Percentiles rank a stretch among this genome's conserved stretches.
Evolutionary conservation across 2,888 invertebrate genomes (phyloP).

Genomic region (Lithodes maja): DNA sequence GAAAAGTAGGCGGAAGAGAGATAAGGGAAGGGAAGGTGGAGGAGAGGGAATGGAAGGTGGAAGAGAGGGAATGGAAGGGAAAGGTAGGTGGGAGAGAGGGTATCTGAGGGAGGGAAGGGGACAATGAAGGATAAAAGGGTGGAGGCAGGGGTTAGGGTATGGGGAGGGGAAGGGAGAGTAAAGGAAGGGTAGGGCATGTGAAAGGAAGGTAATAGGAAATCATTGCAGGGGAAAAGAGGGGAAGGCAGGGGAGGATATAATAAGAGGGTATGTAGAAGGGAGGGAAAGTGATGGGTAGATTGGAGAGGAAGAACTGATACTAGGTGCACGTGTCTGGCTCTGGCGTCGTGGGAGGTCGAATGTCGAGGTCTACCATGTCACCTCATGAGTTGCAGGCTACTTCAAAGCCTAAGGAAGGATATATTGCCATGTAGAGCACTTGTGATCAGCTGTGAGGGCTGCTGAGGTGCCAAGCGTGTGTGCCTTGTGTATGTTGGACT

Average conservation of each 20-base stretch:
- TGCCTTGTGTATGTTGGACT: background rate
- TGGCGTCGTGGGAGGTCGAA: constrained; percentile 29
- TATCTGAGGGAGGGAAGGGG: background rate
- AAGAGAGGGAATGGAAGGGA: background rate
- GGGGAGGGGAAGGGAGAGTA: constrained; percentile 3
- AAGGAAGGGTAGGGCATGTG: constrained; percentile 5
- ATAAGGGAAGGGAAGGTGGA: background rate
- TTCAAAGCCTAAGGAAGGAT: constrained; percentile 1
- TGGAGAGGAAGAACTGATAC: background rate
- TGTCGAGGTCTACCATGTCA: background rate
- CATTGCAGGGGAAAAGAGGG: background rate
- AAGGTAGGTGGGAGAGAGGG: background rate
- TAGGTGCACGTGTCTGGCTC: constrained; percentile 8
- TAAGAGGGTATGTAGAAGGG: background rate
- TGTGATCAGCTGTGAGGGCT: constrained; percentile 52
- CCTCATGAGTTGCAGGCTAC: background rate
- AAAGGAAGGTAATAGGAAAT: constrained; percentile 23
- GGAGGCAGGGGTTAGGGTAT: background rate
- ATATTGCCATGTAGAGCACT: constrained; percentile 35
- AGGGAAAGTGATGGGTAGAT: background rate
- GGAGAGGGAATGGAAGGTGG: background rate
- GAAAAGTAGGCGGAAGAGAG: no score
- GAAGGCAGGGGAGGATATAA: background rate
- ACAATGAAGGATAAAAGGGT: background rate
- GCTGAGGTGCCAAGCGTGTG: constrained; percentile 47